Conservation (phyloP, 2,888 invertebrate species). For the Pseudococcus jackbeardsleyi region DNA sequence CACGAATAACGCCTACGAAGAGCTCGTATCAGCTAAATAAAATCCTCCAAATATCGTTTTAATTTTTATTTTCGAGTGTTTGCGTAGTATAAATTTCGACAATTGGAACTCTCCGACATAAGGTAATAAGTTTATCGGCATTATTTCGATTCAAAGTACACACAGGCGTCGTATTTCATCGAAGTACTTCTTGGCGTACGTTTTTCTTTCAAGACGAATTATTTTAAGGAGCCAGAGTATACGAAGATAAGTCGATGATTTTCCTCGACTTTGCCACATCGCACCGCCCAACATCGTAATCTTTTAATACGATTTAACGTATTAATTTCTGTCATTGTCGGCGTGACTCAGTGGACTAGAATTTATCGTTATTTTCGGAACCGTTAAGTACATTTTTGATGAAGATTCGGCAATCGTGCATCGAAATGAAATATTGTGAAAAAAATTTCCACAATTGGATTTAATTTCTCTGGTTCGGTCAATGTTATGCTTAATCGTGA, state of each 20-base stretch:
- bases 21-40: not conserved
- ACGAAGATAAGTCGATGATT: not conserved
- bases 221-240: not conserved
- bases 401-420: not conserved
- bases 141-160: not conserved
- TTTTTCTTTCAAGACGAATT: not conserved
- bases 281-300: not conserved
- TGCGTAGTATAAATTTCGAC: not conserved
- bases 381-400: not conserved
- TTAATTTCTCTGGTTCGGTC: not conserved
- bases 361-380: slow-evolving; percentile 6
- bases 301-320: not conserved
- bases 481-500: not conserved
- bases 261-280: not conserved
- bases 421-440: not conserved
- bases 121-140: not conserved
- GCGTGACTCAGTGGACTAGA: not conserved
- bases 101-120: not conserved
- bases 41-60: not conserved
- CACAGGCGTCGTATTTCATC: not conserved
- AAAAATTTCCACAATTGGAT: not conserved
- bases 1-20: not conserved
- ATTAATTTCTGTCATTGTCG: slow-evolving; percentile 11
- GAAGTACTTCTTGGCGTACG: not conserved
- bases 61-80: not conserved